Percentiles rank a stretch among this genome's conserved stretches.
Conservation (phyloP, 2,888 invertebrate species). For the Hermodice carunculata region DNA sequence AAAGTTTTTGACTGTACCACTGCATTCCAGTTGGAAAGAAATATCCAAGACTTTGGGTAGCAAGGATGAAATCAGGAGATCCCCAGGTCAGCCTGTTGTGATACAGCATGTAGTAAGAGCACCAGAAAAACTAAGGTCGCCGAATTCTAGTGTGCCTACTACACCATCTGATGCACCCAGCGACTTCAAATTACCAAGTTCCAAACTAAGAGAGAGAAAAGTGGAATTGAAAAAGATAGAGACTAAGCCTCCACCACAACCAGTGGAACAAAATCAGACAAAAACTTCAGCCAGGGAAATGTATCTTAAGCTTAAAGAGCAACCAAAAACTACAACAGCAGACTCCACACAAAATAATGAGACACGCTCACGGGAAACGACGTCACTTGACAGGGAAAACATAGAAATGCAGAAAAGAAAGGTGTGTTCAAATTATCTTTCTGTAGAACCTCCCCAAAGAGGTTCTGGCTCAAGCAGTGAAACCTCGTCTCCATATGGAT, state of each 20-base stretch:
- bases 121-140: neutral
- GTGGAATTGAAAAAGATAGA: constrained; percentile 6
- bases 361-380: neutral
- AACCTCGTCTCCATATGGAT: too few species aligned
- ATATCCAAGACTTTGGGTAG: neutral
- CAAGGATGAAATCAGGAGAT: constrained; percentile 8
- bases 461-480: too few species aligned
- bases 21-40: neutral
- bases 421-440: too few species aligned
- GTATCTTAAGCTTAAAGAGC: constrained; percentile 19
- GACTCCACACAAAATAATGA: too few species aligned
- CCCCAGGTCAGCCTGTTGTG: too few species aligned
- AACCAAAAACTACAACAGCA: too few species aligned
- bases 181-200: constrained; percentile 54
- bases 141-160: constrained; percentile 1
- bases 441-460: too few species aligned
- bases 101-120: constrained; percentile 27
- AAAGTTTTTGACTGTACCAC: constrained; percentile 1
- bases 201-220: constrained; percentile 48
- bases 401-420: neutral
- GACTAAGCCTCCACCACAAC: constrained; percentile 1
- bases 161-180: constrained; percentile 4
- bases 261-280: neutral
- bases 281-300: constrained; percentile 17
- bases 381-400: neutral